Percentiles rank a stretch among this genome's conserved stretches.
phyloP scores from a whole-genome alignment of 2,888 invertebrate genomes.

The Drosophila histrio region DNA sequence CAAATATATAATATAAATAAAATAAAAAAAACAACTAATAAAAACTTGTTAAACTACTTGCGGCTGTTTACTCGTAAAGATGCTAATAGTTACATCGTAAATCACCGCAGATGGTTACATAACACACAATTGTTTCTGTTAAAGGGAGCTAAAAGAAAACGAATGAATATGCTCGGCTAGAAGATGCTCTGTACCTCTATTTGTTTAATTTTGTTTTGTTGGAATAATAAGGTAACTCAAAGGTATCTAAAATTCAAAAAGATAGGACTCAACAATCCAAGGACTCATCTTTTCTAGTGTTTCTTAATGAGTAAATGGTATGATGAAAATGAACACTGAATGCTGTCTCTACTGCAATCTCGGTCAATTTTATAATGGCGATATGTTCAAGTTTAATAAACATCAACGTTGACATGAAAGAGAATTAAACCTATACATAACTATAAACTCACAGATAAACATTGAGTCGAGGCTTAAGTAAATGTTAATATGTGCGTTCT shows the following conservation, averaged over 20 bases:
- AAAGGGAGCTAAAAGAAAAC: not conserved
- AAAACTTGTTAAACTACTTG: conserved; percentile 18
- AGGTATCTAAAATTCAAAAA: too few species aligned
- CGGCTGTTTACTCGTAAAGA: not conserved
- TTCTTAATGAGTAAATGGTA: not conserved
- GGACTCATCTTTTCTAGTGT: not conserved
- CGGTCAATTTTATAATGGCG: conserved; percentile 67
- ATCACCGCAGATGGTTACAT: conserved; percentile 19
- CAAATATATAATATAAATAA: conserved; percentile 18
- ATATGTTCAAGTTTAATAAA: conserved; percentile 16
- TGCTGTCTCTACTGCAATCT: not conserved
- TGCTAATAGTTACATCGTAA: not conserved
- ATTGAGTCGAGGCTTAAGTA: conserved; percentile 49
- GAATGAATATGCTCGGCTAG: not conserved
- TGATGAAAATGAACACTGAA: not conserved
- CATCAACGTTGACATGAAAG: conserved; percentile 10
- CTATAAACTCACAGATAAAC: conserved; percentile 1
- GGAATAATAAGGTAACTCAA: not conserved
- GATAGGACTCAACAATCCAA: too few species aligned
- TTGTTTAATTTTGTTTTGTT: not conserved
- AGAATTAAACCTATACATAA: not conserved
- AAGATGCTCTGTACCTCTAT: not conserved
- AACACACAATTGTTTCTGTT: conserved; percentile 5
- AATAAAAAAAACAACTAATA: conserved; percentile 11
- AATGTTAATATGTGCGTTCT: conserved; percentile 64